Conservation (phyloP, 2,113 vertebrate genomes). For the Prochilodus magdalenae region DNA sequence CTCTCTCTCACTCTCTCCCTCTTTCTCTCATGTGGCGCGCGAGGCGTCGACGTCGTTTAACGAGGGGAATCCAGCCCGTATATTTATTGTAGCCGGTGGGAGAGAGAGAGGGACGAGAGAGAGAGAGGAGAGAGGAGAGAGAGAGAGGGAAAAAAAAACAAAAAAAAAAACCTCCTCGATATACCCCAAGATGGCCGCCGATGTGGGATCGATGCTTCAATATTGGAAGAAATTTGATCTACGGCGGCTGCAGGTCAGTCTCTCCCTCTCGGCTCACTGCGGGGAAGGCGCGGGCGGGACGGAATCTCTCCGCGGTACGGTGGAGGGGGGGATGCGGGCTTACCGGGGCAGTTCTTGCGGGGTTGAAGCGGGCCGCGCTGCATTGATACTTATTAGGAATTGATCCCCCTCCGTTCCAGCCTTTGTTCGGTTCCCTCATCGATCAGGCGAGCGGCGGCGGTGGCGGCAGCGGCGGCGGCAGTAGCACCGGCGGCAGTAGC, state of each 20-base stretch:
- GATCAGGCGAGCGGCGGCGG: conserved; percentile 82
- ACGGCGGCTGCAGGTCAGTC: conserved; percentile 95
- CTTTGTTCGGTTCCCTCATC: conserved; percentile 96
- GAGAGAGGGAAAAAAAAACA: conserved; percentile 34
- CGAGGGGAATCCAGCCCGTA: conserved; percentile 88
- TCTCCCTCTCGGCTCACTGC: conserved; percentile 69
- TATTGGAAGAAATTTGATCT: conserved; percentile 96
- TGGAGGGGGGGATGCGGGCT: neutral
- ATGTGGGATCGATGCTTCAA: conserved; percentile 97
- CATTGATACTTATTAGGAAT: conserved; percentile 94
- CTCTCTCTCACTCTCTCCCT: neutral
- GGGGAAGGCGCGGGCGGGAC: conserved; percentile 23
- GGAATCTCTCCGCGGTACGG: neutral
- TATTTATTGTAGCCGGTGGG: conserved; percentile 89
- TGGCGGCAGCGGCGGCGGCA: too few species aligned
- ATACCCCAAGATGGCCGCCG: conserved; percentile 98
- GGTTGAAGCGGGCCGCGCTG: conserved; percentile 67
- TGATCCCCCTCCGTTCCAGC: conserved; percentile 83
- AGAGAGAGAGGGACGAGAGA: too few species aligned
- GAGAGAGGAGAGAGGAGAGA: too few species aligned
- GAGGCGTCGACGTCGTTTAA: conserved; percentile 74
- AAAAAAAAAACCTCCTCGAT: conserved; percentile 82
- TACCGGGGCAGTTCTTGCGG: conserved; percentile 21
- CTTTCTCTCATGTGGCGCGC: conserved; percentile 63
- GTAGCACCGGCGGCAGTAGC: too few species aligned